phyloP scores from a whole-genome alignment of 2,888 invertebrate genomes.

The Protophormia terraenovae region DNA sequence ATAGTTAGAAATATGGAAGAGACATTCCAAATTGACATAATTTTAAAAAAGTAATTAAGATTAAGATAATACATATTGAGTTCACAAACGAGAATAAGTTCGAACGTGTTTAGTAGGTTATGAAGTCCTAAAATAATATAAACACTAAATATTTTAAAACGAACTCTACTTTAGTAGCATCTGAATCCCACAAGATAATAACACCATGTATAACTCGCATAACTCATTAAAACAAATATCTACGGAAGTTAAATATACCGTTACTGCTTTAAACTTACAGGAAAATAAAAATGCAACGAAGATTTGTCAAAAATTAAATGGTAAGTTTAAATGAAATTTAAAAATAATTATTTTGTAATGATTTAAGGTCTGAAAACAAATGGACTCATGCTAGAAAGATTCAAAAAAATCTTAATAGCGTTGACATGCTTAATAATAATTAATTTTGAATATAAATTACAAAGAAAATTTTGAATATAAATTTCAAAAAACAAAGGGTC shows the following conservation, averaged over 20 bases:
- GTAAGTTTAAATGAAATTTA: slow-evolving; percentile 2
- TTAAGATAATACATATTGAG: slow-evolving; percentile 12
- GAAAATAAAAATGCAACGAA: slow-evolving; percentile 35
- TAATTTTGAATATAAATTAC: too few species aligned
- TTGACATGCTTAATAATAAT: too few species aligned
- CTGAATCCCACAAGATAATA: not conserved
- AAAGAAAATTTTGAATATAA: too few species aligned
- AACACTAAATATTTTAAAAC: not conserved
- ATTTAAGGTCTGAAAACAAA: too few species aligned
- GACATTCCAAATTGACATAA: slow-evolving; percentile 45
- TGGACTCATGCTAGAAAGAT: not conserved
- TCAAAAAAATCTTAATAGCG: too few species aligned
- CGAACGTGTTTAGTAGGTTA: not conserved
- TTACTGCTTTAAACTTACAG: slow-evolving; percentile 41
- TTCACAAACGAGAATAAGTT: not conserved
- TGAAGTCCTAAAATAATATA: not conserved
- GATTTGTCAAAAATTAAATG: slow-evolving; percentile 42
- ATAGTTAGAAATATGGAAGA: slow-evolving; percentile 42
- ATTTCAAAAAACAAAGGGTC: too few species aligned
- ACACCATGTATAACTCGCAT: slow-evolving; percentile 56
- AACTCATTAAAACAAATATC: slow-evolving; percentile 60
- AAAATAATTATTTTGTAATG: too few species aligned
- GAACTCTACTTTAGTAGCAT: not conserved
- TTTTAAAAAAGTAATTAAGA: slow-evolving; percentile 18
- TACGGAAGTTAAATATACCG: slow-evolving; percentile 50